These are phyloP conservation scores for Pseudocheirus occidentalis DNA, from an alignment of 2,797 vertebrate genomes.

Conservation along the genomic window DNA sequence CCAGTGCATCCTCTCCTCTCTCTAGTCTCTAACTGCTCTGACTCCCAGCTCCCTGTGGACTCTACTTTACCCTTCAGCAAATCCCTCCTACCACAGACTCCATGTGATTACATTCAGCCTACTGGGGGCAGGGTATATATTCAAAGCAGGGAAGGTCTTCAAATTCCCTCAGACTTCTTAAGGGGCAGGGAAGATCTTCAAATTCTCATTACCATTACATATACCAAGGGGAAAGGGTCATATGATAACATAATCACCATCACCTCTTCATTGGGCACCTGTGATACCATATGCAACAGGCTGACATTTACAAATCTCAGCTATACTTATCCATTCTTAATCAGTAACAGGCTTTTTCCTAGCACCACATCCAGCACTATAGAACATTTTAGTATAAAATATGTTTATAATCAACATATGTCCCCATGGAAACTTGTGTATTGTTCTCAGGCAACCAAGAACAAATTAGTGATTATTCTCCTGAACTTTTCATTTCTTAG, in stretches of 20 bases:
- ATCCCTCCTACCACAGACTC: no score
- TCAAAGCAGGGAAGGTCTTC: no score
- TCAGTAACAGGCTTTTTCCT: neutral
- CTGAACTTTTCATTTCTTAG: neutral
- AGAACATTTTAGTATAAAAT: neutral
- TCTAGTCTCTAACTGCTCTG: no score
- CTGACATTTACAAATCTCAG: neutral
- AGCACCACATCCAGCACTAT: neutral
- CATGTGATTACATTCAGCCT: no score
- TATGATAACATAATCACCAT: neutral
- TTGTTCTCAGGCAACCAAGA: neutral
- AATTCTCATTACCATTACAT: no score
- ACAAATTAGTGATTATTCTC: neutral
- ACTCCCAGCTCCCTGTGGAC: no score
- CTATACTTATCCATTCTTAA: neutral
- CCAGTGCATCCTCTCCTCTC: no score
- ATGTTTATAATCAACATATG: neutral
- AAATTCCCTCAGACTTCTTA: no score
- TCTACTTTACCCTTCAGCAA: no score
- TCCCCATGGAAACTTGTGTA: neutral
- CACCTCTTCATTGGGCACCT: neutral
- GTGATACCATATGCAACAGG: neutral
- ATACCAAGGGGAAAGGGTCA: neutral
- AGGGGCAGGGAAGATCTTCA: no score
- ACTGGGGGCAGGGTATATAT: no score